These are phyloP conservation scores for Nymphalis c-album DNA, from an alignment of 2,888 invertebrate genomes.

Conservation along the genomic window DNA sequence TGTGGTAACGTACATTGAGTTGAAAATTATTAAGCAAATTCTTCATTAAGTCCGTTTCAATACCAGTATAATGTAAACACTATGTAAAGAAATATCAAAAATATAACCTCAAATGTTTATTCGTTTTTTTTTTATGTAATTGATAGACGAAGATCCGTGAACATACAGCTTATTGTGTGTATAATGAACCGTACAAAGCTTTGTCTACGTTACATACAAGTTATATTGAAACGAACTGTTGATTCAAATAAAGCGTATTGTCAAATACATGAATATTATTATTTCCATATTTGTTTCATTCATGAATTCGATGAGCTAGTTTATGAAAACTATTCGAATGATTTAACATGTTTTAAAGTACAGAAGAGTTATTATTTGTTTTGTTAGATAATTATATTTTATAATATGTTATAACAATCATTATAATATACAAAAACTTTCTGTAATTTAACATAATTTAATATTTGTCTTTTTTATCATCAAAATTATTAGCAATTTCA, in stretches of 20 bases:
- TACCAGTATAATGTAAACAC: background rate
- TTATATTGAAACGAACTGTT: background rate
- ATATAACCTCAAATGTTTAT: background rate
- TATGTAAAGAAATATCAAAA: background rate
- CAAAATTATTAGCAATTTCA: no score
- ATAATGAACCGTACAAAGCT: background rate
- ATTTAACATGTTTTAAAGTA: background rate
- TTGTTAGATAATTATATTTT: background rate
- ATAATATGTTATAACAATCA: no score
- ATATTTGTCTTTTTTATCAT: no score
- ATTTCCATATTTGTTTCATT: background rate
- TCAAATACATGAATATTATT: conserved; percentile 10
- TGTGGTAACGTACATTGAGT: conserved; percentile 26
- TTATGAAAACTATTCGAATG: background rate
- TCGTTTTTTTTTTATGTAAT: background rate
- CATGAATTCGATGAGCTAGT: background rate
- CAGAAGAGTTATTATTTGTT: background rate
- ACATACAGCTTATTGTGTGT: background rate
- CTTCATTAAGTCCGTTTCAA: background rate
- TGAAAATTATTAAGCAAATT: conserved; percentile 18
- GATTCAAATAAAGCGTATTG: background rate
- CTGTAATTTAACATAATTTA: no score
- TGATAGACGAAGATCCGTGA: background rate
- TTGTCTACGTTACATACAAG: background rate
- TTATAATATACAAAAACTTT: no score